Evolutionary conservation across 2,797 vertebrate genomes (phyloP).

Genomic region (Apogon talboti): DNA sequence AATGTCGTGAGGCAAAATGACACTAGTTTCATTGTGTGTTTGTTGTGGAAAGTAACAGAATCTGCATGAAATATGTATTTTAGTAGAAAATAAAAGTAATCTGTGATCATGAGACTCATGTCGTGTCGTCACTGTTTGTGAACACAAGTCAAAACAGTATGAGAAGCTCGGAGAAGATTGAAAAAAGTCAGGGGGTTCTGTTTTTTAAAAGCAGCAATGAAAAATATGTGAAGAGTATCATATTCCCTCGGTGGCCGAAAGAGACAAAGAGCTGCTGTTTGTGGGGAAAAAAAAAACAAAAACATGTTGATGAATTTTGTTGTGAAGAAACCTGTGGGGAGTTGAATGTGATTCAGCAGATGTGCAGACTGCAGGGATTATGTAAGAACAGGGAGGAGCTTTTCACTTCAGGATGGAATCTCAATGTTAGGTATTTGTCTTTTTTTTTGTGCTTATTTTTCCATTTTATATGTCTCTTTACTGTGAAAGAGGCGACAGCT

Average conservation of each 20-base stretch:
- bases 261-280: slow-evolving; percentile 25
- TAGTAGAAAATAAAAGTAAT: slow-evolving; percentile 77
- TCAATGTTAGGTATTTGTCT: slow-evolving; percentile 10
- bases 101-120: slow-evolving; percentile 46
- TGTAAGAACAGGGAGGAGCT: slow-evolving; percentile 38
- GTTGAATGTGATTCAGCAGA: slow-evolving; percentile 57
- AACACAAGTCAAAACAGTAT: slow-evolving; percentile 6
- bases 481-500: background rate
- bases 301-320: slow-evolving; percentile 51
- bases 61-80: slow-evolving; percentile 77
- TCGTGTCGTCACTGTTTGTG: slow-evolving; percentile 1
- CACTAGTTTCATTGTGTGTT: slow-evolving; percentile 63
- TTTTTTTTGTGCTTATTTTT: background rate
- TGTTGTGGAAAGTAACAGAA: slow-evolving; percentile 73
- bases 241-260: slow-evolving; percentile 36
- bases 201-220: slow-evolving; percentile 33
- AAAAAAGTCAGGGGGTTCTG: background rate
- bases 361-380: slow-evolving; percentile 60
- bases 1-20: slow-evolving; percentile 34
- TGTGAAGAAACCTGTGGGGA: slow-evolving; percentile 52
- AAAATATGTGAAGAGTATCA: slow-evolving; percentile 9
- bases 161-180: background rate
- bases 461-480: background rate
- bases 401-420: slow-evolving; percentile 5
- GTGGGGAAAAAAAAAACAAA: slow-evolving; percentile 30